Evolutionary conservation across 2,113 vertebrate genomes (phyloP).

Genomic region (Malurus cyaneus): DNA sequence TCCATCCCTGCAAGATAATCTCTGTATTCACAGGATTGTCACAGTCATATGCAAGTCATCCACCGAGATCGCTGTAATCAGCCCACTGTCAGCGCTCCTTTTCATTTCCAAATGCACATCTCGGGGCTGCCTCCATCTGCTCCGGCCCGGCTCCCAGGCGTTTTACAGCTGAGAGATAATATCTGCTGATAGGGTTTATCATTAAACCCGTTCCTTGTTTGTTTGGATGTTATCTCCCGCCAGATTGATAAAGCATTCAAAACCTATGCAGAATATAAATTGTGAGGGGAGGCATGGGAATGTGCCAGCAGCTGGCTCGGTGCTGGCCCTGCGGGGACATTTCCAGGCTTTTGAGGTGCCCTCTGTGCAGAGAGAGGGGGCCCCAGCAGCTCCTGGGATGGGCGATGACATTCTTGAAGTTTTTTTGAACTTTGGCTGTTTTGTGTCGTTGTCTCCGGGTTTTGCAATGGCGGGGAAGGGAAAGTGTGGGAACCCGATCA

Average conservation of each 20-base stretch:
- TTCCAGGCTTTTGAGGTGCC: conserved; percentile 14
- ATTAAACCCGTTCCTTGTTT: conserved; percentile 37
- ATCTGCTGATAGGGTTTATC: conserved; percentile 41
- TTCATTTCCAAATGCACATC: conserved; percentile 35
- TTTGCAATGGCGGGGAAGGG: conserved; percentile 16
- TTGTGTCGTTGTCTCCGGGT: background rate
- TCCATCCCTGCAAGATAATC: background rate
- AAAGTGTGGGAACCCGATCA: conserved; percentile 34
- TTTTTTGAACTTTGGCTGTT: background rate
- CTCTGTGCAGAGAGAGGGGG: background rate
- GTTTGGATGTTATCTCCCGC: conserved; percentile 32
- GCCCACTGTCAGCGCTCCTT: conserved; percentile 18
- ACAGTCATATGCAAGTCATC: background rate
- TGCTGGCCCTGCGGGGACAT: background rate
- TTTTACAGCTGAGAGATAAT: conserved; percentile 35
- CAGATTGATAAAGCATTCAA: conserved; percentile 57
- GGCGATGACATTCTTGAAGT: background rate
- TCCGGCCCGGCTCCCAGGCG: conserved; percentile 24
- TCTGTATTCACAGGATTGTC: background rate
- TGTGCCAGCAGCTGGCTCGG: conserved; percentile 10
- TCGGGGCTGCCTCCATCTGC: conserved; percentile 30
- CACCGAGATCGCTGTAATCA: background rate
- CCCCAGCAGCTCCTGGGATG: background rate
- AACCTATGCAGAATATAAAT: conserved; percentile 42
- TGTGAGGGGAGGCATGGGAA: conserved; percentile 33